phyloP scores from a whole-genome alignment of 2,888 invertebrate genomes.

The Reticulitermes lucifugus region DNA sequence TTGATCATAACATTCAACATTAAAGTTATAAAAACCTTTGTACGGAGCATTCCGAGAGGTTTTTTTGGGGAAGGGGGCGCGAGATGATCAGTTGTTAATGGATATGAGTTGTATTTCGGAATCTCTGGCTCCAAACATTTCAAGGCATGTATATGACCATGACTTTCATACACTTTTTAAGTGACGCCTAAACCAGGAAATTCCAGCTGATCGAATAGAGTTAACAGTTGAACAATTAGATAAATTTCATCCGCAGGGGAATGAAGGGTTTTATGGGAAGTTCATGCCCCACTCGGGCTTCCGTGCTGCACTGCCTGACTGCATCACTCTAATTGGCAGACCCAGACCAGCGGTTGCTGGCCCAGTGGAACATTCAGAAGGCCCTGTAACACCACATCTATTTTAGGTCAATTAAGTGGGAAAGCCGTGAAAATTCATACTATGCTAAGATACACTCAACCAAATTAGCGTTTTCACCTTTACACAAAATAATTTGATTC shows the following conservation, averaged over 20 bases:
- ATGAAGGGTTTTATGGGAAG: too few relatives aligned
- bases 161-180: background rate
- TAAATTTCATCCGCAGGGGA: background rate
- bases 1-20: too few relatives aligned
- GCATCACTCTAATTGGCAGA: background rate
- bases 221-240: background rate
- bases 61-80: too few relatives aligned
- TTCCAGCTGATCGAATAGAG: background rate
- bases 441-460: background rate
- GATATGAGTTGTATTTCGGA: too few relatives aligned
- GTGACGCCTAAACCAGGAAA: background rate
- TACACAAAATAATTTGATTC: background rate
- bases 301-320: background rate
- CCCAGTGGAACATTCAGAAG: background rate
- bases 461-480: background rate
- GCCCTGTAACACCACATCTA: background rate
- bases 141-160: too few relatives aligned
- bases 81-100: too few relatives aligned
- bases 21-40: too few relatives aligned
- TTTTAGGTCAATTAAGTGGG: constrained; percentile 9
- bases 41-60: too few relatives aligned
- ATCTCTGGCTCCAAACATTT: too few relatives aligned
- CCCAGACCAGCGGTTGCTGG: background rate
- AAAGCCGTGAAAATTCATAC: background rate
- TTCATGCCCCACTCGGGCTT: background rate